A percentile compares a stretch with the other conserved stretches of the same genome.
Conservation (phyloP, 1,140 invertebrate species). For the Ylistrum balloti region DNA sequence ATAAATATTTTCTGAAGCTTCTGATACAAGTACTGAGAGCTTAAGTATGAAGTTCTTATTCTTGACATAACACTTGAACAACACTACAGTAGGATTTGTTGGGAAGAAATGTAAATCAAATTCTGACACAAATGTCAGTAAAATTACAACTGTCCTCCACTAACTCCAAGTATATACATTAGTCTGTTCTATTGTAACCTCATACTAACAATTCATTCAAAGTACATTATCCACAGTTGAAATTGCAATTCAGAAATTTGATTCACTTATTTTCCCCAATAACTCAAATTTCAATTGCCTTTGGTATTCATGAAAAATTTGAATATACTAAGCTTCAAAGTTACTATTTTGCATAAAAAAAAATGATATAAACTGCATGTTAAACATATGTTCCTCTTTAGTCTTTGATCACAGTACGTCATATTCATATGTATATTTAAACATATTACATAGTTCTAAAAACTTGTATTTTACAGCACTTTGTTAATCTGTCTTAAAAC, state of each 20-base stretch:
- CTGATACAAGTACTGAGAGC: neutral
- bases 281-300: too few species aligned
- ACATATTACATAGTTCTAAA: neutral
- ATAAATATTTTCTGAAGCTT: neutral
- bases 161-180: neutral
- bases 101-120: neutral
- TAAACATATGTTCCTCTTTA: too few species aligned
- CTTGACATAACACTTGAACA: conserved; percentile 33
- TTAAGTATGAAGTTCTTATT: conserved; percentile 3
- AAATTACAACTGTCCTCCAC: neutral
- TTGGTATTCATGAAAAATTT: too few species aligned
- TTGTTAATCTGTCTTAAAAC: neutral
- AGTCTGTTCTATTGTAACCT: neutral
- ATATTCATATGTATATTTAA: neutral
- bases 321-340: too few species aligned
- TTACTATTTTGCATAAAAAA: too few species aligned
- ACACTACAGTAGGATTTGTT: neutral
- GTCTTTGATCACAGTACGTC: too few species aligned
- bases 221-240: neutral
- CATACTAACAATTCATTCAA: neutral
- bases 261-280: too few species aligned
- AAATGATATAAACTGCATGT: too few species aligned
- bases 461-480: neutral
- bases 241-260: neutral
- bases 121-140: neutral